Evolutionary conservation across 2,797 vertebrate genomes (phyloP).

Genomic region (Tragopan temminckii): DNA sequence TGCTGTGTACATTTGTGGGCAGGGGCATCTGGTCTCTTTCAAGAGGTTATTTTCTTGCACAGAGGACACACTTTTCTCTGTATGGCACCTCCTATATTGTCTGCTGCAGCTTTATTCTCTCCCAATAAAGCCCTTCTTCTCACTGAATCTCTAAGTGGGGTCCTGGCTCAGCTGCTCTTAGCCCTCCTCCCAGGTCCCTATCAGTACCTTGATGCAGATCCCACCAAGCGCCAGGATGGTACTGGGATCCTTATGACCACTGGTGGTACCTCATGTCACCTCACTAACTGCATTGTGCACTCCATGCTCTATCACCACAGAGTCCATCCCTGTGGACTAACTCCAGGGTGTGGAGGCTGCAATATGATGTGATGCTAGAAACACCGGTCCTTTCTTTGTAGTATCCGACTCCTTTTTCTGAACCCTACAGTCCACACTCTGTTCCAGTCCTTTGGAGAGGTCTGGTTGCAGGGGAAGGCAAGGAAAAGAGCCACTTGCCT

Average conservation of each 20-base stretch:
- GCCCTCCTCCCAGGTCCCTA: background rate
- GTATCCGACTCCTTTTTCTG: background rate
- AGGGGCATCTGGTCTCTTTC: background rate
- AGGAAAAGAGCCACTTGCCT: background rate
- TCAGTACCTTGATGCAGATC: background rate
- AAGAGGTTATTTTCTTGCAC: background rate
- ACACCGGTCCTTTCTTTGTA: background rate
- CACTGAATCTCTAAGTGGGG: background rate
- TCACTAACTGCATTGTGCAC: background rate
- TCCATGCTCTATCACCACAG: rapidly evolving
- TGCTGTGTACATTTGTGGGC: background rate
- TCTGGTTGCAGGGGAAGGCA: background rate
- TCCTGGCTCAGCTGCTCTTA: background rate
- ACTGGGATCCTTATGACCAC: background rate
- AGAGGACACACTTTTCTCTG: background rate
- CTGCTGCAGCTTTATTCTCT: background rate
- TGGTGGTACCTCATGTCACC: background rate
- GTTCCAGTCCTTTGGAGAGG: background rate
- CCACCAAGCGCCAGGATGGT: background rate
- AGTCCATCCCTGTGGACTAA: background rate
- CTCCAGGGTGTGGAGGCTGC: background rate
- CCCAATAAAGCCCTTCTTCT: background rate
- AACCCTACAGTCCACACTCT: background rate
- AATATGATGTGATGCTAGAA: background rate
- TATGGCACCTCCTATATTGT: background rate